A percentile compares a stretch with the other conserved stretches of the same genome.
These are phyloP conservation scores for Synergus umbraculus DNA, from an alignment of 2,888 invertebrate species.

Conservation along the genomic window DNA sequence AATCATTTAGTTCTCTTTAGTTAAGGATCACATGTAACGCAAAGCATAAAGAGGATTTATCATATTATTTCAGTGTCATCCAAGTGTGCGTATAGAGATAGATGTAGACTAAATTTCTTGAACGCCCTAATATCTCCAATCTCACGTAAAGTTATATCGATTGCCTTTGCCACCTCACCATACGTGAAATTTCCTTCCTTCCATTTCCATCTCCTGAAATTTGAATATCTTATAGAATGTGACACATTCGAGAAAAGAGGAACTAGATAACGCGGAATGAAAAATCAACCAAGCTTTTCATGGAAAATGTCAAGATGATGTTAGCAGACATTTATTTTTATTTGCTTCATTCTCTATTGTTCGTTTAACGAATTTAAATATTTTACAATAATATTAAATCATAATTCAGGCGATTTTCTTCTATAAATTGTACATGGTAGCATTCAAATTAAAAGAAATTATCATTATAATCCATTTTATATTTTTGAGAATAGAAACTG, in stretches of 20 bases:
- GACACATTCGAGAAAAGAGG: neutral
- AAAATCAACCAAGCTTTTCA: neutral
- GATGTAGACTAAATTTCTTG: slow-evolving; percentile 43
- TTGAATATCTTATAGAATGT: too few species aligned
- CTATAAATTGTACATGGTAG: too few species aligned
- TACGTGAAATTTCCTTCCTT: neutral
- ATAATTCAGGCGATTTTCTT: too few species aligned
- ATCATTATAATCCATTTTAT: too few species aligned
- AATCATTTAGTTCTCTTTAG: slow-evolving; percentile 2
- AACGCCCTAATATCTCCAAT: slow-evolving; percentile 27
- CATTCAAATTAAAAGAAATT: too few species aligned
- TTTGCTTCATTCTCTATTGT: too few species aligned
- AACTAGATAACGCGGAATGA: neutral
- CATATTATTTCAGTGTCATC: slow-evolving; percentile 29
- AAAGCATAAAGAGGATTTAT: slow-evolving; percentile 15
- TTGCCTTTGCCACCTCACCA: slow-evolving; percentile 9
- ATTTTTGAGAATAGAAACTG: too few species aligned
- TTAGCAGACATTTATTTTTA: neutral
- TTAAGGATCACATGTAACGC: slow-evolving; percentile 38
- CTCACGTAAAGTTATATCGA: slow-evolving; percentile 25
- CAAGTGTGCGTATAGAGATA: slow-evolving; percentile 31
- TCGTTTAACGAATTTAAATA: too few species aligned
- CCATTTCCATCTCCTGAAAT: neutral
- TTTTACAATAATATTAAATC: too few species aligned
- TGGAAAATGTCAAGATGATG: neutral